Evolutionary conservation across 2,797 vertebrate genomes (phyloP).

Genomic region (Chelon labrosus): DNA sequence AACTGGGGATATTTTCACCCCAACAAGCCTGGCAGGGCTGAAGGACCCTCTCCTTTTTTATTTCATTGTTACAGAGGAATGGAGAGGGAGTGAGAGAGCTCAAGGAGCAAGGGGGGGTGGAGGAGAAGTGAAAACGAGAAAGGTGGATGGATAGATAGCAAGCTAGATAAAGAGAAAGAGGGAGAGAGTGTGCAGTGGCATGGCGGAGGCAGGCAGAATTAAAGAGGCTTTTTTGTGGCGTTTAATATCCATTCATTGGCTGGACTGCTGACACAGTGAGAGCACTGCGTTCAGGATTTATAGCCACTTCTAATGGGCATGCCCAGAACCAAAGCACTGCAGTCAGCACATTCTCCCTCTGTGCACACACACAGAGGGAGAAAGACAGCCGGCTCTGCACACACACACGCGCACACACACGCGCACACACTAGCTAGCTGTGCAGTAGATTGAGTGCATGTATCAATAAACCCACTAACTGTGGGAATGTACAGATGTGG

Average conservation of each 20-base stretch:
- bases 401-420: constrained; percentile 45
- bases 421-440: constrained; percentile 13
- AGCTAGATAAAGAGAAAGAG: constrained; percentile 51
- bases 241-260: constrained; percentile 92
- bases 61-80: constrained; percentile 46
- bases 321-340: constrained; percentile 82
- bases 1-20: constrained; percentile 61
- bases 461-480: constrained; percentile 35
- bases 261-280: constrained; percentile 90
- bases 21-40: constrained; percentile 33
- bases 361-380: constrained; percentile 46
- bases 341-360: constrained; percentile 85
- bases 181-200: constrained; percentile 53
- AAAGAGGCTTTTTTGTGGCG: constrained; percentile 88
- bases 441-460: constrained; percentile 37
- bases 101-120: neutral
- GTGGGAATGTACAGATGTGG: constrained; percentile 20
- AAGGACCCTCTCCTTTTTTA: constrained; percentile 49
- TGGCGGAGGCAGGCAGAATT: constrained; percentile 84
- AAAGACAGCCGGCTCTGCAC: constrained; percentile 51
- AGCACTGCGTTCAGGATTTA: constrained; percentile 88
- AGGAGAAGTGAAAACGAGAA: neutral
- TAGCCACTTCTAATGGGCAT: constrained; percentile 87
- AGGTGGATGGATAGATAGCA: constrained; percentile 31
- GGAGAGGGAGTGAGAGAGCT: neutral